These are phyloP conservation scores for Heliconius sara DNA, from an alignment of 2,888 invertebrate species.

Conservation along the genomic window DNA sequence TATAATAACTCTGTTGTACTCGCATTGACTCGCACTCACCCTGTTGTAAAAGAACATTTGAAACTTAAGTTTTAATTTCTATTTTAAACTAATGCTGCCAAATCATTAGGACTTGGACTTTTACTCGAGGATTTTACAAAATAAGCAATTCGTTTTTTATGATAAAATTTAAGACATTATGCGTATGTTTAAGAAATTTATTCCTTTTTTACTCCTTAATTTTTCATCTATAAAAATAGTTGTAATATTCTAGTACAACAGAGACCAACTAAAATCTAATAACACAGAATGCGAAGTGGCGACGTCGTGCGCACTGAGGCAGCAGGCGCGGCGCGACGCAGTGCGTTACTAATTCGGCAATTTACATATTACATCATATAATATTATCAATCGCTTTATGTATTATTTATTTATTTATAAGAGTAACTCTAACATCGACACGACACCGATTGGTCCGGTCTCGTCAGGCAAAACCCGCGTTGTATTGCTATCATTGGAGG, in stretches of 20 bases:
- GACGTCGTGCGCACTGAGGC: not conserved
- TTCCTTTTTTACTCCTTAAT: too few species aligned
- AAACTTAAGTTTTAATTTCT: too few species aligned
- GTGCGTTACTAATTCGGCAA: slow-evolving; percentile 58
- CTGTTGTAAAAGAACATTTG: too few species aligned
- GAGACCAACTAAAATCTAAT: slow-evolving; percentile 4
- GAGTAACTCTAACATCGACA: slow-evolving; percentile 70
- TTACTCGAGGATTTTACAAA: too few species aligned
- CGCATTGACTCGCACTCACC: too few species aligned
- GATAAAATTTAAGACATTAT: too few species aligned
- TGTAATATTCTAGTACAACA: not conserved
- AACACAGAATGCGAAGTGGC: slow-evolving; percentile 3
- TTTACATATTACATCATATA: slow-evolving; percentile 54
- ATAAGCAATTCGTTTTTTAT: too few species aligned
- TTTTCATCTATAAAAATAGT: not conserved
- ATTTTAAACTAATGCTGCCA: too few species aligned
- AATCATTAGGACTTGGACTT: too few species aligned
- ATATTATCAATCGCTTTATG: slow-evolving; percentile 55
- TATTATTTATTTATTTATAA: slow-evolving; percentile 44
- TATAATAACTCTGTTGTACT: not conserved
- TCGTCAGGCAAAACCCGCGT: slow-evolving; percentile 49
- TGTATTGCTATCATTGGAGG: slow-evolving; percentile 71
- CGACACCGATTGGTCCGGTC: slow-evolving; percentile 79
- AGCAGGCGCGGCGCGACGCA: slow-evolving; percentile 54
- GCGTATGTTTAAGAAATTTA: too few species aligned